These are phyloP conservation scores for Habrosyne pyritoides DNA, from an alignment of 2,888 invertebrate species.

Conservation along the genomic window DNA sequence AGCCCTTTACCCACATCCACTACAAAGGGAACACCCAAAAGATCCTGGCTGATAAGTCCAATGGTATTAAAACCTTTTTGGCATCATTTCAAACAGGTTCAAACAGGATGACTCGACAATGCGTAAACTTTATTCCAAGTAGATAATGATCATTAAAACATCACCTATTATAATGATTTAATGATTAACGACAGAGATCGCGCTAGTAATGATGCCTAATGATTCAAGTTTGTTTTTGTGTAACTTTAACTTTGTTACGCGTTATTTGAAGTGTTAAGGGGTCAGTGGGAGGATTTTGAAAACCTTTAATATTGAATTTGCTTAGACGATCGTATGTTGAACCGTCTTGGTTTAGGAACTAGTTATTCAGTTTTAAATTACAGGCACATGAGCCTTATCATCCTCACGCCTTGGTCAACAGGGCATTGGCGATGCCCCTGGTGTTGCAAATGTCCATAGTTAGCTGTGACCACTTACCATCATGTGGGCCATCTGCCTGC, in stretches of 20 bases:
- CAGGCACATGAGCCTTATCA: too few relatives aligned
- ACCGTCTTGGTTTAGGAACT: too few relatives aligned
- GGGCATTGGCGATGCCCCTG: too few relatives aligned
- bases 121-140: slow-evolving; percentile 28
- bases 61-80: slow-evolving; percentile 30
- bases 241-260: slow-evolving; percentile 40
- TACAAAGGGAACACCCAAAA: background rate
- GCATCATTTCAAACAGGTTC: slow-evolving; percentile 28
- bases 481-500: too few relatives aligned
- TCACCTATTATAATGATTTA: slow-evolving; percentile 50
- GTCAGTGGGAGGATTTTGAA: slow-evolving; percentile 15
- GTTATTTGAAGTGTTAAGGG: slow-evolving; percentile 27
- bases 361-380: too few relatives aligned
- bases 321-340: too few relatives aligned
- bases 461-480: too few relatives aligned
- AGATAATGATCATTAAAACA: slow-evolving; percentile 57
- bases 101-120: slow-evolving; percentile 40
- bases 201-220: slow-evolving; percentile 76
- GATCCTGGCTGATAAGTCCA: background rate
- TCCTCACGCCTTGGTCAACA: too few relatives aligned
- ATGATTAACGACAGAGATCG: slow-evolving; percentile 64
- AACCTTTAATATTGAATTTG: background rate
- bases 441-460: too few relatives aligned
- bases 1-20: too few relatives aligned
- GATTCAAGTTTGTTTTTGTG: slow-evolving; percentile 70